Evolutionary conservation across 1,140 invertebrate genomes (phyloP).

Genomic region (Drosophila funebris): DNA sequence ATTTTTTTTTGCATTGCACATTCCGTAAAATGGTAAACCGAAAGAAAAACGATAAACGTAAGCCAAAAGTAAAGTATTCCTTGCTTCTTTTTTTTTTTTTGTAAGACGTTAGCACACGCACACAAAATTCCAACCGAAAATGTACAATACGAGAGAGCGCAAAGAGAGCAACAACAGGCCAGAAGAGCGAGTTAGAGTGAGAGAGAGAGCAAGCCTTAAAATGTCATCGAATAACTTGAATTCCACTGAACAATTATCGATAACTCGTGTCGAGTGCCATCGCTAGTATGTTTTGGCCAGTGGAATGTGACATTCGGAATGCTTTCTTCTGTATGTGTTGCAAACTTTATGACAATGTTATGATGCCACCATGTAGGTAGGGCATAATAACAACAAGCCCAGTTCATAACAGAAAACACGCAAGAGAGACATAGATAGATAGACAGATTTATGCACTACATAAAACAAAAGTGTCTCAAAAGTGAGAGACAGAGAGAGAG

Average conservation of each 20-base stretch:
- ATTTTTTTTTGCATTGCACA: constrained; percentile 38
- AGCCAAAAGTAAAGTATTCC: constrained; percentile 66
- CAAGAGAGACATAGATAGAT: constrained; percentile 36
- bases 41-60: constrained; percentile 57
- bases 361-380: constrained; percentile 35
- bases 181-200: constrained; percentile 21
- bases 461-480: no score
- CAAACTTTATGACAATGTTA: constrained; percentile 52
- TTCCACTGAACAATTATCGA: background rate
- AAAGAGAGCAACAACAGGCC: constrained; percentile 51
- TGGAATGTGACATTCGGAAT: background rate
- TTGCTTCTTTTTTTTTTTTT: constrained; percentile 38
- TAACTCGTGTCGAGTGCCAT: background rate
- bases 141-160: constrained; percentile 58
- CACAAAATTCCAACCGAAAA: constrained; percentile 82
- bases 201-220: background rate
- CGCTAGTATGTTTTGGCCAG: background rate
- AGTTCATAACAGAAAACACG: constrained; percentile 77
- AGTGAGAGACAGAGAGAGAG: background rate
- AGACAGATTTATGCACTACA: background rate
- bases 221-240: background rate
- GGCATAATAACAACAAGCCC: constrained; percentile 53
- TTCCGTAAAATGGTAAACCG: constrained; percentile 30
- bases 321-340: constrained; percentile 48
- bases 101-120: constrained; percentile 82